phyloP scores from a whole-genome alignment of 2,113 vertebrate genomes.

The Ellobius talpinus region DNA sequence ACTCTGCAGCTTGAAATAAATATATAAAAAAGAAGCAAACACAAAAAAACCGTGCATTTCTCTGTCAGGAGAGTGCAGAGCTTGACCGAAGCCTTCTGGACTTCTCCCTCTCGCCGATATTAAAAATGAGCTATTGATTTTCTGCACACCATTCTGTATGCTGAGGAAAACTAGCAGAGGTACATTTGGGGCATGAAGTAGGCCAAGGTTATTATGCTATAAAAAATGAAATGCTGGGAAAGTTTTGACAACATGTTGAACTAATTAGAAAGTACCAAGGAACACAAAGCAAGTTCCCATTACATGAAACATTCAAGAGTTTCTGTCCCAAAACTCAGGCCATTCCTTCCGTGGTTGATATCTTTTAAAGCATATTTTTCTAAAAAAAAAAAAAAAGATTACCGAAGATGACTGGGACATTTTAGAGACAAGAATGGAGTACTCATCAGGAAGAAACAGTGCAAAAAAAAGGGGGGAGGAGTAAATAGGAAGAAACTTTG shows the following conservation, averaged over 20 bases:
- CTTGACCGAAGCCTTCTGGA: conserved; percentile 84
- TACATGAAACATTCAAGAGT: conserved; percentile 47
- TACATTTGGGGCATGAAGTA: conserved; percentile 66
- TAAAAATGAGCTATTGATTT: conserved; percentile 92
- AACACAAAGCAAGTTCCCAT: conserved; percentile 58
- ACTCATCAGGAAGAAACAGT: conserved; percentile 28
- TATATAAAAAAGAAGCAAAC: conserved; percentile 77
- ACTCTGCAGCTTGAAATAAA: conserved; percentile 79
- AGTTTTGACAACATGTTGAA: conserved; percentile 64
- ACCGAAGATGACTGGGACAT: background rate
- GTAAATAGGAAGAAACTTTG: background rate
- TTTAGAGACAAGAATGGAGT: background rate
- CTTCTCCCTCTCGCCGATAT: conserved; percentile 84
- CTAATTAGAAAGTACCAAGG: conserved; percentile 74
- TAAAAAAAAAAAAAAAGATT: background rate
- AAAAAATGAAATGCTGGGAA: conserved; percentile 78
- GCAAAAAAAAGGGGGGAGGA: background rate
- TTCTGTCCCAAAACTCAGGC: conserved; percentile 4
- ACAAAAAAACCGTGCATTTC: conserved; percentile 66
- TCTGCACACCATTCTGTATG: conserved; percentile 83
- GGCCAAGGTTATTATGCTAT: conserved; percentile 62
- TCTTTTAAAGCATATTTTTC: conserved; percentile 5
- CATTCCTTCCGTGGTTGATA: background rate
- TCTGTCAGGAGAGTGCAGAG: conserved; percentile 81
- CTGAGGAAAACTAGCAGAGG: conserved; percentile 83